Base-by-base conservation (phyloP, 1,140 invertebrate species). In the Lerema accius region DNA sequence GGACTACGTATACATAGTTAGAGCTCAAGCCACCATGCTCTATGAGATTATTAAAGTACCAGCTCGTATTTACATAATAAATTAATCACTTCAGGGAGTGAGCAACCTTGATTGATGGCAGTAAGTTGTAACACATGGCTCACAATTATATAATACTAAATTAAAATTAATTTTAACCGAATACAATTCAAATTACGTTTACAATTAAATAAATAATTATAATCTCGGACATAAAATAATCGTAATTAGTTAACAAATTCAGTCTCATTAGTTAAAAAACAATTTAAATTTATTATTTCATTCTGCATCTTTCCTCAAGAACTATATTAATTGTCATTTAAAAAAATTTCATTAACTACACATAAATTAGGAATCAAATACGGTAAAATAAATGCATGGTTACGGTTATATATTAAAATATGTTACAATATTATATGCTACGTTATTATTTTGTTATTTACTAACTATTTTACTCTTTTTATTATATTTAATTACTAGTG, bases 241-340 rank as follows among this genome's bases (percentile, higher is more conserved):
- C 73, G 64, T 80, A 78, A 79, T 69, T 78, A 78, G 72, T 80
- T 86, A 86, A 86, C 79, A 85, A 88, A 88, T 86, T 88, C 85
- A 90, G 85, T 90, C 85, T 90, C 83, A 88, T 90, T 81, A 71
- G 78, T 80, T 69, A 81, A 78, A 85, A 86, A 80, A 84, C 45
- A 74, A 78, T 67, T 70, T 51, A 73, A 76, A 76, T 75, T 79
- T 68, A 78, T 71, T 69, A 28, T 32, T 65, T 67, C 61, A 58
- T 58, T 63, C 63, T 67, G 65, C 65, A 70, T 79, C 84, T 78
- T 85, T 81, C 78, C 78, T 87, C 77, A 85, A 86, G 39, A 79
- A 82, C 76, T 73, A 63, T 23, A 46, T 42, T 26, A 51, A 48
- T 55, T 46, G 17, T 37, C 14, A 23, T 56, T 32, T 42, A 46